These are phyloP conservation scores for Ptilonorhynchus violaceus DNA, from an alignment of 2,113 vertebrate species.

Conservation along the genomic window DNA sequence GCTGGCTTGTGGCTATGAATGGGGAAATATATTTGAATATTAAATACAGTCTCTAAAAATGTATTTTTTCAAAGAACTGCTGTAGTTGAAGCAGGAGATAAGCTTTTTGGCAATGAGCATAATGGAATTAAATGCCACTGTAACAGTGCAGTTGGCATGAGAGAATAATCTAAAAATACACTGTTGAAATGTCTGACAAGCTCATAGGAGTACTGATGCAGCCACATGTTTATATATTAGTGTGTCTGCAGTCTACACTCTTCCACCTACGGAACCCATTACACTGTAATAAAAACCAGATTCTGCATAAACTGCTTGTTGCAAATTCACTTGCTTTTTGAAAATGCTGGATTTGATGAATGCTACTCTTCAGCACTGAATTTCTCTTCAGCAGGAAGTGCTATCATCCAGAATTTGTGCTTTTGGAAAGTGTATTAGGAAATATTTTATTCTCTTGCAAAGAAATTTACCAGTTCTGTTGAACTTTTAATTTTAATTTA, in stretches of 20 bases:
- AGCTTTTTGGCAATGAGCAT: not conserved
- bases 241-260: not conserved
- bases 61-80: not conserved
- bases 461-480: not conserved
- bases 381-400: not conserved
- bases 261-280: not conserved
- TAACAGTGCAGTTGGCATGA: not conserved
- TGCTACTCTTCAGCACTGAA: not conserved
- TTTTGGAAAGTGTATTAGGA: not conserved
- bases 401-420: not conserved
- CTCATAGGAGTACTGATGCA: not conserved
- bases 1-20: not conserved
- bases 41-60: not conserved
- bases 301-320: not conserved
- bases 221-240: not conserved
- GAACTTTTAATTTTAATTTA: not conserved
- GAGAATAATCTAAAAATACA: constrained; percentile 43
- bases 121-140: not conserved
- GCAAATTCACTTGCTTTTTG: not conserved
- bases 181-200: constrained; percentile 2
- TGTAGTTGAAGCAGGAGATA: not conserved
- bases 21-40: not conserved
- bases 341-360: not conserved
- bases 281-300: not conserved
- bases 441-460: not conserved